Conservation (phyloP, 92 coral and sea anemone genomes). For the Chrysogorgia sp. region DNA sequence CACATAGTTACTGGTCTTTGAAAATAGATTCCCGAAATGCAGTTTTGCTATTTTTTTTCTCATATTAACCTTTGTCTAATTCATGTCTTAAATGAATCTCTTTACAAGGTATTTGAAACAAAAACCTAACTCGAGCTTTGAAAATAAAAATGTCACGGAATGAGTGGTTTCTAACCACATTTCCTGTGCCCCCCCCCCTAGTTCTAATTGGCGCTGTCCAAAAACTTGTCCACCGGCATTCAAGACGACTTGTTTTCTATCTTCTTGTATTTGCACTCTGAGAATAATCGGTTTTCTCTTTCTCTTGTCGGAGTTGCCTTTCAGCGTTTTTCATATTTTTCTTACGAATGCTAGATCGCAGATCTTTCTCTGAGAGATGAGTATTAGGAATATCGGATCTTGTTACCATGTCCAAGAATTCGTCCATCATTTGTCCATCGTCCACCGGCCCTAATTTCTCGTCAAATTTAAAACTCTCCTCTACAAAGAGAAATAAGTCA, state of each 20-base stretch:
- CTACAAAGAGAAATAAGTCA: no score
- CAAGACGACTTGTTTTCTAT: constrained; percentile 5
- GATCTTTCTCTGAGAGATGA: neutral
- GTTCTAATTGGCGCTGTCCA: neutral
- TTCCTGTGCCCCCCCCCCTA: neutral
- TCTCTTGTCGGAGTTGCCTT: neutral
- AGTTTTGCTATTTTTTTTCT: no score
- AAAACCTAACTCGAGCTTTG: no score
- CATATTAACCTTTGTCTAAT: no score
- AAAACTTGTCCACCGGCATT: neutral
- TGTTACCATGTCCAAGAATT: constrained; percentile 31
- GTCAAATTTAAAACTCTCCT: no score
- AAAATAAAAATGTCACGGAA: neutral
- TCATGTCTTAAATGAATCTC: no score
- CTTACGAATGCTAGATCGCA: neutral
- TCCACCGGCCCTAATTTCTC: neutral
- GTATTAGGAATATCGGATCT: constrained; percentile 36
- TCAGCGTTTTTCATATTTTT: constrained; percentile 4
- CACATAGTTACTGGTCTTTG: no score
- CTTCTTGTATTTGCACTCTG: neutral
- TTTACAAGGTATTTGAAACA: no score
- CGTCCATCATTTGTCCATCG: constrained; percentile 15
- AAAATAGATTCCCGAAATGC: no score
- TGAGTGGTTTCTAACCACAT: neutral
- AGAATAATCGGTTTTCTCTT: neutral